A percentile compares a stretch with the other conserved stretches of the same genome.
These are phyloP conservation scores for Bradypus variegatus DNA, from an alignment of 2,797 vertebrate genomes.

Conservation along the genomic window DNA sequence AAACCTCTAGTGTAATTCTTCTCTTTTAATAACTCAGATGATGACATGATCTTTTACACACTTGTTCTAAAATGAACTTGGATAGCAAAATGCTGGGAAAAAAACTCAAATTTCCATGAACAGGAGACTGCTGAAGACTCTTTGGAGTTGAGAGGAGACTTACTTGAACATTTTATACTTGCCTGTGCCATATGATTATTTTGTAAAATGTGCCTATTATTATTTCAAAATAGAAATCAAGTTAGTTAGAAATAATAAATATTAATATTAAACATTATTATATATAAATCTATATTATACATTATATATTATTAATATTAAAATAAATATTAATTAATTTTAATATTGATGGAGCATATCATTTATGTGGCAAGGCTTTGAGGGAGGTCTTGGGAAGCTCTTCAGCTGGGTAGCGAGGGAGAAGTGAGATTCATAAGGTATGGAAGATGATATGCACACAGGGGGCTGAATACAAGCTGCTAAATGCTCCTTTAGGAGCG, in stretches of 20 bases:
- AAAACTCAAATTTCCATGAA: not conserved
- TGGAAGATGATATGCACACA: not conserved
- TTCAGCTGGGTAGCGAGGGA: not conserved
- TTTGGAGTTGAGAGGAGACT: not conserved
- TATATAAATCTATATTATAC: too few relatives aligned
- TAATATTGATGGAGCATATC: not conserved
- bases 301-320: too few relatives aligned
- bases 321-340: not conserved
- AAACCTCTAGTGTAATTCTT: not conserved
- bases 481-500: not conserved
- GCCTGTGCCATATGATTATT: not conserved
- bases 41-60: not conserved
- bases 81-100: not conserved
- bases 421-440: not conserved
- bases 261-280: not conserved
- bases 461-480: not conserved
- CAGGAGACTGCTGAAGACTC: not conserved
- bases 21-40: not conserved
- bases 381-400: not conserved
- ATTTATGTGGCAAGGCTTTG: not conserved
- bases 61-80: not conserved
- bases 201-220: not conserved
- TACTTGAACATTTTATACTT: not conserved
- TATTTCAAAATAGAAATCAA: slow-evolving; percentile 5
- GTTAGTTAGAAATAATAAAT: not conserved